A percentile compares a stretch with the other conserved stretches of the same genome.
phyloP scores from a whole-genome alignment of 2,797 vertebrate genomes.

The Acridotheres tristis region DNA sequence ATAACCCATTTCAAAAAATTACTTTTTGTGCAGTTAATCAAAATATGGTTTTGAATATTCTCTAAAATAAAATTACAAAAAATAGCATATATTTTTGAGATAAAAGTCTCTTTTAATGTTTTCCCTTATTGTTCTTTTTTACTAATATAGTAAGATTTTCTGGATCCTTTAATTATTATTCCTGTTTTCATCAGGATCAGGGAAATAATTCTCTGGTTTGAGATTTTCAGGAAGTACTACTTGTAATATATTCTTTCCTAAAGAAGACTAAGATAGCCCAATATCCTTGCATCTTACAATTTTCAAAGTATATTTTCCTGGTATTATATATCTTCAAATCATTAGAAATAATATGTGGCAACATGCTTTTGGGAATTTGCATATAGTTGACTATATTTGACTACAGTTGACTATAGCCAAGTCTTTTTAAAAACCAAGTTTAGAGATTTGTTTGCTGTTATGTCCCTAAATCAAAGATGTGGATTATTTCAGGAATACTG shows the following conservation, averaged over 20 bases:
- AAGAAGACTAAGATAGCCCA: background rate
- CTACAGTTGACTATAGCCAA: background rate
- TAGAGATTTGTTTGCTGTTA: background rate
- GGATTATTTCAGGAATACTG: background rate
- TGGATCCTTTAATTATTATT: background rate
- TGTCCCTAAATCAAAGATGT: fast-evolving
- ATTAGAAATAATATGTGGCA: background rate
- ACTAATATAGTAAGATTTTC: background rate
- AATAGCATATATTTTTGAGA: background rate
- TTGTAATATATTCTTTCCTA: background rate
- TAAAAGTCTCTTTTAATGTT: background rate
- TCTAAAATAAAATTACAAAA: background rate
- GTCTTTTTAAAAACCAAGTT: background rate
- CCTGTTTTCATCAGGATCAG: background rate
- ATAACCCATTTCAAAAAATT: background rate
- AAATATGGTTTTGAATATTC: background rate
- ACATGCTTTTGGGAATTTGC: background rate
- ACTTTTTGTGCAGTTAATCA: background rate
- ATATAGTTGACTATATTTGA: background rate
- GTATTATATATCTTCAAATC: background rate
- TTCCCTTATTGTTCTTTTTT: background rate
- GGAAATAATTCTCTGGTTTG: background rate
- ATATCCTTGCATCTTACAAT: background rate
- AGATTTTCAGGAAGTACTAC: background rate
- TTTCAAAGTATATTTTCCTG: background rate